Percentiles rank a stretch among this genome's conserved stretches.
phyloP scores from a whole-genome alignment of 2,888 invertebrate genomes.

The Scaptomyza cyrtandrae region DNA sequence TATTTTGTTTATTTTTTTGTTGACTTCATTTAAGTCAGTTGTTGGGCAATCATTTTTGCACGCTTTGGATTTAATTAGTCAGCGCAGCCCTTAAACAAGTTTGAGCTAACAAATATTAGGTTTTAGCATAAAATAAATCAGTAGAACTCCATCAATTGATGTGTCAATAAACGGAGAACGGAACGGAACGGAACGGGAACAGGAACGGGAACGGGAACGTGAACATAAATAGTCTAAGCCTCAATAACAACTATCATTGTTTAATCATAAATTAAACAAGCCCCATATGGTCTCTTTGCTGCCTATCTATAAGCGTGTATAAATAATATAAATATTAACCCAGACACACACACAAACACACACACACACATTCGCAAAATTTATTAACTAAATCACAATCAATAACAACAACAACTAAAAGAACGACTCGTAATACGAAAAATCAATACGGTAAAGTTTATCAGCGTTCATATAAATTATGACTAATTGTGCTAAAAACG shows the following conservation, averaged over 20 bases:
- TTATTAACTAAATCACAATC: constrained; percentile 73
- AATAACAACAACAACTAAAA: constrained; percentile 40
- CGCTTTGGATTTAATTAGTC: constrained; percentile 12
- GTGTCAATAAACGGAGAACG: no score
- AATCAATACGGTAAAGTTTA: constrained; percentile 73
- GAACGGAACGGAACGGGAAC: no score
- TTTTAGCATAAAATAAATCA: no score
- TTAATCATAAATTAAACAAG: constrained; percentile 67
- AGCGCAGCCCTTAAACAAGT: constrained; percentile 7
- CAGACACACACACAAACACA: not conserved
- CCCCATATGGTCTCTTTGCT: constrained; percentile 56
- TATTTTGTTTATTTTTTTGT: constrained; percentile 26
- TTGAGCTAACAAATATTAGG: constrained; percentile 29
- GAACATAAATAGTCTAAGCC: constrained; percentile 23
- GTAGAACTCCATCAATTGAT: no score
- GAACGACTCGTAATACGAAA: constrained; percentile 64
- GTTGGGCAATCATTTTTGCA: constrained; percentile 7
- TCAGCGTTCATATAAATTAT: constrained; percentile 72
- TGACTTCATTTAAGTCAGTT: constrained; percentile 34
- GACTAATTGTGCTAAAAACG: constrained; percentile 80
- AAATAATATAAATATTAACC: constrained; percentile 25
- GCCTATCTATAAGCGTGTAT: constrained; percentile 38
- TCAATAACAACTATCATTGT: constrained; percentile 59
- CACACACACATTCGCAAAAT: constrained; percentile 32
- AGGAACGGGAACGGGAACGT: no score